Evolutionary conservation across 2,888 invertebrate genomes (phyloP).

Genomic region (Coleophora deauratella): DNA sequence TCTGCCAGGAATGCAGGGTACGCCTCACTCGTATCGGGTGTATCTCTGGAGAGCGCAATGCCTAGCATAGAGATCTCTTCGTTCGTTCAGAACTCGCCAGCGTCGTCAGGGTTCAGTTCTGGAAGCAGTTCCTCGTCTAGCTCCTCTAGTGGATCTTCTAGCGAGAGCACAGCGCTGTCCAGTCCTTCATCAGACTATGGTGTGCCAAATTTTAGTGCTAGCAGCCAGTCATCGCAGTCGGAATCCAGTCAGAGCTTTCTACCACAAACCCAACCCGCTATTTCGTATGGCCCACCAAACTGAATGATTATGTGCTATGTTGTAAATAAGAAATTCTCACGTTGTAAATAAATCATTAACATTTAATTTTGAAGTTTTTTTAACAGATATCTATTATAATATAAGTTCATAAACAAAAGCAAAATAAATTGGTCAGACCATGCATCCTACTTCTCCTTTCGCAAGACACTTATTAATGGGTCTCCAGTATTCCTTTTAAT

Average conservation of each 20-base stretch:
- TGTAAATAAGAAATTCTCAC: too few relatives aligned
- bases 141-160: conserved; percentile 24
- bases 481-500: too few relatives aligned
- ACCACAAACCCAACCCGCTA: conserved; percentile 44
- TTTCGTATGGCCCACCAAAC: conserved; percentile 50
- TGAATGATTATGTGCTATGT: too few relatives aligned
- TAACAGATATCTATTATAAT: too few relatives aligned
- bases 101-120: conserved; percentile 14
- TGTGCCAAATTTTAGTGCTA: conserved; percentile 29
- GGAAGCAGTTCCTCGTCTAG: conserved; percentile 18
- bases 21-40: conserved; percentile 54
- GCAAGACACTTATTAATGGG: too few relatives aligned
- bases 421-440: too few relatives aligned
- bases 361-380: too few relatives aligned
- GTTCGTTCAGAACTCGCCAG: conserved; percentile 51
- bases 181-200: conserved; percentile 34
- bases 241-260: conserved; percentile 36
- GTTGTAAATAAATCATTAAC: too few relatives aligned
- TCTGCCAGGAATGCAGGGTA: conserved; percentile 55
- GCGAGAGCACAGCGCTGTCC: conserved; percentile 14
- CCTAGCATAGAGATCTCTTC: conserved; percentile 62
- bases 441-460: too few relatives aligned
- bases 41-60: conserved; percentile 50
- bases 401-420: too few relatives aligned
- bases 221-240: conserved; percentile 24